Base-by-base conservation (phyloP, 2,113 vertebrate genomes). In the Podiceps cristatus region DNA sequence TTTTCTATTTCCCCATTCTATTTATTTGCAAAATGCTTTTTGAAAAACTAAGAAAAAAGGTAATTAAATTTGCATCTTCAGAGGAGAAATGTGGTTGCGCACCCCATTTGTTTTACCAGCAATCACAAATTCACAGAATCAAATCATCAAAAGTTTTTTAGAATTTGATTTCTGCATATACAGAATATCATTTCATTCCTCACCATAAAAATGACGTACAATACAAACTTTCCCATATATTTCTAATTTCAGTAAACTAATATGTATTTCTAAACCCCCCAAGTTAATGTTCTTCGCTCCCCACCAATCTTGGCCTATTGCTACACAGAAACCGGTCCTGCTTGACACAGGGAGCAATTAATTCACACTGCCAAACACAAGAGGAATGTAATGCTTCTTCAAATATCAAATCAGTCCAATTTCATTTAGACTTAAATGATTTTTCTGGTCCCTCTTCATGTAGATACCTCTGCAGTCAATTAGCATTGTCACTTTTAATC, bases 401-500 rank as follows among this genome's bases (percentile, higher is more conserved):
- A 98, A 98, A 98, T 99, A 98, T 98, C 98, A 99, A 98, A 99
- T 99, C 99, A 98, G 98, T 99, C 98, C 98, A 99, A 99, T 99
- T 99, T 99, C 98, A 98, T 99, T 99, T 98, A 98, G 98, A 98
- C 98, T 98, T 99, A 99, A 99, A 99, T 99, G 99, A 99, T 99
- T 98, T 99, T 99, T 98, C 98, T 98, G 98, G 98, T 98, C 98
- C 98, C 98, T 98, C 97, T 95, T 98, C 98, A 97, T 98, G 99
- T 99, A 99, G 98, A 98, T 99, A 99, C 98, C 98, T 99, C 98
- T 95, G 97, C 98, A 99, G 98, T 99, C 99, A 99, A 99, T 99
- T 99, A 99, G 98, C 98, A 98, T 98, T 98, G 99, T 99, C 99
- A 98, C 98, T 99, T 99, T 98, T 99, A 99, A 99, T 99, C 99